These are phyloP conservation scores for Buphagus erythrorhynchus DNA, from an alignment of 2,797 vertebrate species.

Conservation along the genomic window DNA sequence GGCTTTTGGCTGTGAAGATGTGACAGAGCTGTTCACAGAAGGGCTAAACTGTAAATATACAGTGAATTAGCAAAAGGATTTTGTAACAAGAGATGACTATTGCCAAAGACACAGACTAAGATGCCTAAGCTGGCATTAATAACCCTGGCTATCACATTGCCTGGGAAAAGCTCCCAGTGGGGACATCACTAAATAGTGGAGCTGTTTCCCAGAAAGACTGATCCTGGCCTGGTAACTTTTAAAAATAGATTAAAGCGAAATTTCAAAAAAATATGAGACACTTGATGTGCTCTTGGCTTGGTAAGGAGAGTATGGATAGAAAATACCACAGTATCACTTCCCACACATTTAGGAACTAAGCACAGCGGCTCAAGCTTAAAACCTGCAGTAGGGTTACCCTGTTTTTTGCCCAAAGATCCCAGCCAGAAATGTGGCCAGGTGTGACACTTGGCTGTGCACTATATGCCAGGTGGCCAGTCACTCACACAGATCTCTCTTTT, in stretches of 20 bases:
- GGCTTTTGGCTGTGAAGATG: neutral
- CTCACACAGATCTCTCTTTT: neutral
- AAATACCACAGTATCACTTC: neutral
- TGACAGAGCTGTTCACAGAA: neutral
- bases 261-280: neutral
- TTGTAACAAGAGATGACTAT: neutral
- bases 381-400: no score
- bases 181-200: neutral
- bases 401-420: neutral
- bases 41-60: neutral
- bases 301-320: neutral
- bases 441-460: neutral
- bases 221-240: neutral
- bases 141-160: neutral
- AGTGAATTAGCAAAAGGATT: neutral
- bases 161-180: neutral
- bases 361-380: neutral
- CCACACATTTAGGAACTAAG: neutral
- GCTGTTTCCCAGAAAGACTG: neutral
- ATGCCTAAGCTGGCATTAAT: neutral
- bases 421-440: neutral
- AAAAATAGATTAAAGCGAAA: neutral
- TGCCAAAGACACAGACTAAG: neutral
- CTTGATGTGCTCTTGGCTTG: neutral
- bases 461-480: fast-evolving